These are phyloP conservation scores for Athene noctua DNA, from an alignment of 2,113 vertebrate genomes.

Conservation along the genomic window DNA sequence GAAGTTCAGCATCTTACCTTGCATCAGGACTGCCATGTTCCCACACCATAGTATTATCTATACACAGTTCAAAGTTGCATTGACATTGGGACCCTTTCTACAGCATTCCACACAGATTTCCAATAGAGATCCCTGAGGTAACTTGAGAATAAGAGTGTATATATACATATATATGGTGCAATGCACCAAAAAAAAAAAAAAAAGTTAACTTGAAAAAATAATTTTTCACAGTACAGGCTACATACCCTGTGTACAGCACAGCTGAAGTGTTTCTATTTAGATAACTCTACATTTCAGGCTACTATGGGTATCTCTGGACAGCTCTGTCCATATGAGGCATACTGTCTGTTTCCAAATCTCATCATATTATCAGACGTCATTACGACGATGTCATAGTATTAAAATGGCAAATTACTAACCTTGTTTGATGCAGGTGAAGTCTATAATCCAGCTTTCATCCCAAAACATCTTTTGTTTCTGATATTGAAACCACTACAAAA, in stretches of 20 bases:
- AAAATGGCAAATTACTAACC: slow-evolving; percentile 59
- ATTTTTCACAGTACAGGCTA: background rate
- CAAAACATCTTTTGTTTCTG: slow-evolving; percentile 87
- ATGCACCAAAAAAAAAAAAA: background rate
- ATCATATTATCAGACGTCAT: background rate
- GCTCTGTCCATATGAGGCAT: background rate
- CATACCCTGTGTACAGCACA: background rate
- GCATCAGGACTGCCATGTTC: slow-evolving; percentile 5
- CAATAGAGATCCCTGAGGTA: background rate
- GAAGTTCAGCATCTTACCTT: background rate
- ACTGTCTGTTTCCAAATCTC: background rate
- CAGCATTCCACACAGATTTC: background rate
- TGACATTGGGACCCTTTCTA: background rate
- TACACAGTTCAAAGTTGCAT: background rate
- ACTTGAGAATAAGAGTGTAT: background rate
- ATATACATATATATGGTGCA: background rate
- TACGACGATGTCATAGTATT: background rate
- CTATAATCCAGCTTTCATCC: slow-evolving; percentile 88
- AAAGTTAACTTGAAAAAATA: background rate
- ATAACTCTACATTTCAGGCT: background rate
- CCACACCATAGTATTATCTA: background rate
- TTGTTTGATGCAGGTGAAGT: slow-evolving; percentile 81
- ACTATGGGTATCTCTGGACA: background rate
- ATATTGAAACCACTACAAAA: slow-evolving; percentile 81
- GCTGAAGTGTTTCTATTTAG: background rate